Evolutionary conservation across 2,113 vertebrate genomes (phyloP).

Genomic region (Prionailurus bengalensis): DNA sequence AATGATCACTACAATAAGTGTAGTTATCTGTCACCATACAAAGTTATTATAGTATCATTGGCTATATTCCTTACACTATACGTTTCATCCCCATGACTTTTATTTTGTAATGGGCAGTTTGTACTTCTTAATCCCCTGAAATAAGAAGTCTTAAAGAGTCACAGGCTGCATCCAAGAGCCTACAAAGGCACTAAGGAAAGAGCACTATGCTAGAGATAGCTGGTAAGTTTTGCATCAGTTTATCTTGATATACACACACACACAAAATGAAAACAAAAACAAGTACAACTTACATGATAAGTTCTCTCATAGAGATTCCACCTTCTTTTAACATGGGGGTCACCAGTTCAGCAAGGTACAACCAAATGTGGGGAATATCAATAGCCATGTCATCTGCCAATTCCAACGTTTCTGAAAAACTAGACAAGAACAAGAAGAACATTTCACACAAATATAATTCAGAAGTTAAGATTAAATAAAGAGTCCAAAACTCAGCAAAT

Average conservation of each 20-base stretch:
- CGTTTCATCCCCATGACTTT: not conserved
- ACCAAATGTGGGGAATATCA: constrained; percentile 99
- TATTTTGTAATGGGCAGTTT: not conserved
- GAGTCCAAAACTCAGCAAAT: not conserved
- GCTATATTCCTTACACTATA: not conserved
- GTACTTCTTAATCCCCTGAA: not conserved
- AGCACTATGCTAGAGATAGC: not conserved
- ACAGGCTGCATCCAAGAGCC: not conserved
- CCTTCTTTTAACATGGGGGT: constrained; percentile 96
- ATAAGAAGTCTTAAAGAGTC: not conserved
- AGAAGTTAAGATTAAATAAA: constrained; percentile 56
- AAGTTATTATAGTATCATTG: not conserved
- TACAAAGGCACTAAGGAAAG: not conserved
- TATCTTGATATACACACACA: fast-evolving
- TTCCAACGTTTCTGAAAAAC: constrained; percentile 96
- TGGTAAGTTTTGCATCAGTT: not conserved
- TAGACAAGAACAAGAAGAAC: constrained; percentile 20
- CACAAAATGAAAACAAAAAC: not conserved
- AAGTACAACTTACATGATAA: constrained; percentile 91
- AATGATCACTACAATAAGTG: not conserved
- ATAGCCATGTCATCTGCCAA: constrained; percentile 99
- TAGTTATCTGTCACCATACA: not conserved
- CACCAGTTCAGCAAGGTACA: constrained; percentile 97
- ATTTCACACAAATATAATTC: constrained; percentile 56
- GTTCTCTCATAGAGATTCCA: constrained; percentile 97